These are phyloP conservation scores for Pristionchus japonicus DNA, from an alignment of 2,888 invertebrate genomes.

Conservation along the genomic window DNA sequence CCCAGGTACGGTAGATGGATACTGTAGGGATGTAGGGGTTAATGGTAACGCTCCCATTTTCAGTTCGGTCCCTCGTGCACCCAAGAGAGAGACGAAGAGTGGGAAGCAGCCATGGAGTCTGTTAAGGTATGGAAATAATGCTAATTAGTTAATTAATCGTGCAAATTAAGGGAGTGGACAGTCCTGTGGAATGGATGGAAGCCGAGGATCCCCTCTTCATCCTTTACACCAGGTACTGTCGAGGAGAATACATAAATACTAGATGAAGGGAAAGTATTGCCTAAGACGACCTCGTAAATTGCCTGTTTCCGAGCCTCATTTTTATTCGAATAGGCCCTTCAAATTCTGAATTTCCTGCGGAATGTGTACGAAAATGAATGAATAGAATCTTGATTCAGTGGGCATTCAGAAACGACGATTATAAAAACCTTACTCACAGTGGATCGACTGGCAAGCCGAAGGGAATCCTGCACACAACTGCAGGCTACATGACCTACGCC, in stretches of 20 bases:
- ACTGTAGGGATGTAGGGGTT: background rate
- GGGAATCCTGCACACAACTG: constrained; percentile 93
- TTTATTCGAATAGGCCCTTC: background rate
- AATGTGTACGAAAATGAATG: background rate
- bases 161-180: constrained; percentile 81
- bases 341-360: background rate
- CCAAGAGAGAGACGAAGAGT: constrained; percentile 39
- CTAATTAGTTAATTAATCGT: background rate
- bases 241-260: background rate
- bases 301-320: background rate
- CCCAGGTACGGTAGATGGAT: constrained; percentile 51
- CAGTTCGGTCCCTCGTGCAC: constrained; percentile 35
- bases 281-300: too few relatives aligned
- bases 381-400: too few relatives aligned
- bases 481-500: constrained; percentile 93
- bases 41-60: background rate
- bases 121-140: background rate
- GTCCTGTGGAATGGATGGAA: constrained; percentile 94
- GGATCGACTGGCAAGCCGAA: constrained; percentile 98
- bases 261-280: background rate
- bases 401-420: background rate
- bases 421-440: constrained; percentile 72
- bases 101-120: constrained; percentile 25
- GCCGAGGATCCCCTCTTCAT: constrained; percentile 97
- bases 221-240: constrained; percentile 83